Conservation (phyloP, 2,113 vertebrate species). For the Grammomys dolichurus region DNA sequence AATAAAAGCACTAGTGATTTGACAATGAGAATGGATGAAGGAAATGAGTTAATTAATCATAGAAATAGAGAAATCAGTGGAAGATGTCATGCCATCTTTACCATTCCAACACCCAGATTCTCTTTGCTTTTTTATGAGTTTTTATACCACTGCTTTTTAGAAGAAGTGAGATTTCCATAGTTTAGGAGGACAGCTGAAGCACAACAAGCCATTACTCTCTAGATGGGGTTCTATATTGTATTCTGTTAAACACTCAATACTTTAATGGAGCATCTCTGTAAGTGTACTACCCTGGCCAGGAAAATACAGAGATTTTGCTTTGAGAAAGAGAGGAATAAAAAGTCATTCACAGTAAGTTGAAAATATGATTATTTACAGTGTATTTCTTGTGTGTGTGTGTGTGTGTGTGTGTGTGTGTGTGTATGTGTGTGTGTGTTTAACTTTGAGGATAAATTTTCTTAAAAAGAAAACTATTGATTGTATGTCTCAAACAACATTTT, state of each 20-base stretch:
- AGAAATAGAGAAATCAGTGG: background rate
- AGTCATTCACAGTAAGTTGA: constrained; percentile 4
- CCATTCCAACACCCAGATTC: background rate
- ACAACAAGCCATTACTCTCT: constrained; percentile 42
- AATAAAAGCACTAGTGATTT: constrained; percentile 25
- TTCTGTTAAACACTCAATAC: constrained; percentile 27
- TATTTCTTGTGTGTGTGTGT: background rate
- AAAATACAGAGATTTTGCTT: constrained; percentile 13
- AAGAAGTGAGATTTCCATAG: constrained; percentile 24
- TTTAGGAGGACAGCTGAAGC: constrained; percentile 19
- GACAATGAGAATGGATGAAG: background rate
- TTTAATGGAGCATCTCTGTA: constrained; percentile 42
- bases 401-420: too few species aligned
- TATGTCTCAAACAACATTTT: constrained; percentile 27
- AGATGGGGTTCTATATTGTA: background rate
- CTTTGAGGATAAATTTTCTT: background rate
- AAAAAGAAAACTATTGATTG: constrained; percentile 46
- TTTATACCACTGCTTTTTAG: background rate
- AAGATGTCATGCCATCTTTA: constrained; percentile 13
- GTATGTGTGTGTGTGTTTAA: background rate
- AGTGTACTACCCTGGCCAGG: background rate
- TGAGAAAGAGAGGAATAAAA: constrained; percentile 1
- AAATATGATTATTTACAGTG: background rate
- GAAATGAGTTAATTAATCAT: background rate
- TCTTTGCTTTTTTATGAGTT: background rate